These are phyloP conservation scores for Lasioglossum oenotherae DNA, from an alignment of 2,888 invertebrate genomes.

Conservation along the genomic window DNA sequence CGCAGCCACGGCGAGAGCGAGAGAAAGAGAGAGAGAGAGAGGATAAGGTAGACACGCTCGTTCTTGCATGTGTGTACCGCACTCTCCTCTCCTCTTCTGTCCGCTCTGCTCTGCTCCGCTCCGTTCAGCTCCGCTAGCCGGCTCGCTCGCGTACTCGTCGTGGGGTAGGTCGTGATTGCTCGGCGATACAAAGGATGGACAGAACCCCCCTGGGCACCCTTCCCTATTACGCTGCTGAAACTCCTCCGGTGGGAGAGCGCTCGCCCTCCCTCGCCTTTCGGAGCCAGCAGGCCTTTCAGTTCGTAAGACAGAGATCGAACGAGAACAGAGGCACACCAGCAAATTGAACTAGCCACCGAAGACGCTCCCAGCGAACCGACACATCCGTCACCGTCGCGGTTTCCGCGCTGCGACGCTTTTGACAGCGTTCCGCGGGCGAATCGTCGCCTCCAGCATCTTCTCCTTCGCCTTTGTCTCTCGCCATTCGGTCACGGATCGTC, in stretches of 20 bases:
- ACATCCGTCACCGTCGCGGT: slow-evolving; percentile 1
- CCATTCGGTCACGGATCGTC: neutral
- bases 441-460: neutral
- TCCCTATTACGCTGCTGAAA: slow-evolving; percentile 75
- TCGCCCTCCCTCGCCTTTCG: slow-evolving; percentile 39
- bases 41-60: slow-evolving; percentile 31
- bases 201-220: slow-evolving; percentile 80
- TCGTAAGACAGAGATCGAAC: slow-evolving; percentile 41
- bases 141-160: slow-evolving; percentile 59
- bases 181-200: slow-evolving; percentile 84
- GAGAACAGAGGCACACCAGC: neutral
- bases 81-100: neutral
- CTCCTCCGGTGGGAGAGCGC: slow-evolving; percentile 65
- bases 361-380: neutral
- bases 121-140: neutral
- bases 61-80: slow-evolving; percentile 50
- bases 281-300: slow-evolving; percentile 27
- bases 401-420: neutral
- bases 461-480: neutral
- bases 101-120: neutral
- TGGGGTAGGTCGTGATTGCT: slow-evolving; percentile 85
- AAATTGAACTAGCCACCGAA: neutral
- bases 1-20: slow-evolving; percentile 6
- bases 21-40: neutral
- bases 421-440: neutral